A percentile compares a stretch with the other conserved stretches of the same genome.
phyloP scores from a whole-genome alignment of 2,888 invertebrate species.

The Stramonita haemastoma region DNA sequence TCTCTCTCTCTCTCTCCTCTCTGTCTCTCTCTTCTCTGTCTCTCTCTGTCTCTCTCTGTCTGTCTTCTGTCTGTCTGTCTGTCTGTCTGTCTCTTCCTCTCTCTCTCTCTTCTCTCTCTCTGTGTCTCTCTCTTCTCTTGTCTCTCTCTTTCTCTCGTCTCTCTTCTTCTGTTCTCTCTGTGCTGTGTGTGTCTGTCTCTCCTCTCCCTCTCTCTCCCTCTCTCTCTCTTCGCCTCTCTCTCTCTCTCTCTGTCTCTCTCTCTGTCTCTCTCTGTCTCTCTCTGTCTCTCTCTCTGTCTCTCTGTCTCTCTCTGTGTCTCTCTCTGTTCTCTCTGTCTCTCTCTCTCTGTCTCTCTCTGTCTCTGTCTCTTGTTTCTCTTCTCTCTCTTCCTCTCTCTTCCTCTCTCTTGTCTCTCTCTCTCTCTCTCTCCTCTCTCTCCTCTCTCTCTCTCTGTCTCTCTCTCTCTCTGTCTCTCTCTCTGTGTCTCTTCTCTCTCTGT shows the following conservation, averaged over 20 bases:
- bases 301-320: too few relatives aligned
- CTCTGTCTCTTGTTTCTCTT: not conserved
- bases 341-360: conserved; percentile 19
- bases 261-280: too few relatives aligned
- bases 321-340: too few relatives aligned
- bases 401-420: not conserved
- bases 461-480: not conserved
- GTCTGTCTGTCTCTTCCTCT: too few relatives aligned
- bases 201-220: not conserved
- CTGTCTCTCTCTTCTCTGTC: not conserved
- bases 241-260: not conserved
- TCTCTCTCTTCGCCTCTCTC: not conserved
- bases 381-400: not conserved
- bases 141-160: not conserved
- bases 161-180: not conserved
- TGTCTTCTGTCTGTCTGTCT: not conserved
- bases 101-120: too few relatives aligned
- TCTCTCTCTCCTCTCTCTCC: not conserved
- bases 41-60: not conserved
- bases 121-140: not conserved
- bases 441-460: not conserved
- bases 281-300: not conserved
- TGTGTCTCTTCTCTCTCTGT: not conserved
- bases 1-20: not conserved
- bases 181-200: conserved; percentile 14